Conservation (phyloP, 2,797 vertebrate genomes). For the Xenops minutus region DNA sequence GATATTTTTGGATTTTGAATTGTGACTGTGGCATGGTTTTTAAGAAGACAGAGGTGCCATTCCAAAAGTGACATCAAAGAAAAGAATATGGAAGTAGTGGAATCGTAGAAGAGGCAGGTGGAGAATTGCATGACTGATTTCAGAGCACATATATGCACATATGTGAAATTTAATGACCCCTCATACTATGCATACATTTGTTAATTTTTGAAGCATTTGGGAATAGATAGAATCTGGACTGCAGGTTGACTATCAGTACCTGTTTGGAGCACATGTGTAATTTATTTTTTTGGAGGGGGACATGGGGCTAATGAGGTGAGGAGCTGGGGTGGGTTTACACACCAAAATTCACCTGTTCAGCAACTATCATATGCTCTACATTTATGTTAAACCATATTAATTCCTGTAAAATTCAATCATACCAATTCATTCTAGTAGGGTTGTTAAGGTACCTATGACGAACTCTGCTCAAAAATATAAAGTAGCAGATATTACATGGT, state of each 20-base stretch:
- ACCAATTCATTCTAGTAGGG: neutral
- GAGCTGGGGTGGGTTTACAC: neutral
- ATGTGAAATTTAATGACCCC: neutral
- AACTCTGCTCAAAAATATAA: neutral
- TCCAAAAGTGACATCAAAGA: neutral
- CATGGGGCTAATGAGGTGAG: accelerated
- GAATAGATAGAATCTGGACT: neutral
- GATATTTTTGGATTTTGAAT: neutral
- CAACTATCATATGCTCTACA: neutral
- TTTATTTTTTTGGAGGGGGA: no score
- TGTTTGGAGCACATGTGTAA: neutral
- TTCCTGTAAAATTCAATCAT: neutral
- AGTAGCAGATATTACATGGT: neutral
- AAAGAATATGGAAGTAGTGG: neutral
- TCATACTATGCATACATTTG: neutral
- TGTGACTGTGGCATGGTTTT: neutral
- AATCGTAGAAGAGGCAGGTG: neutral
- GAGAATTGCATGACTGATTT: neutral
- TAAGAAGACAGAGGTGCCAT: neutral
- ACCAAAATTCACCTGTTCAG: neutral
- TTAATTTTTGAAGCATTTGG: neutral
- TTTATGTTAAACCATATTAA: neutral
- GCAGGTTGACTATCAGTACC: neutral
- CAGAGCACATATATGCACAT: neutral
- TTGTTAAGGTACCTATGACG: neutral